phyloP scores from a whole-genome alignment of 2,113 vertebrate species.

The Danionella cerebrum region DNA sequence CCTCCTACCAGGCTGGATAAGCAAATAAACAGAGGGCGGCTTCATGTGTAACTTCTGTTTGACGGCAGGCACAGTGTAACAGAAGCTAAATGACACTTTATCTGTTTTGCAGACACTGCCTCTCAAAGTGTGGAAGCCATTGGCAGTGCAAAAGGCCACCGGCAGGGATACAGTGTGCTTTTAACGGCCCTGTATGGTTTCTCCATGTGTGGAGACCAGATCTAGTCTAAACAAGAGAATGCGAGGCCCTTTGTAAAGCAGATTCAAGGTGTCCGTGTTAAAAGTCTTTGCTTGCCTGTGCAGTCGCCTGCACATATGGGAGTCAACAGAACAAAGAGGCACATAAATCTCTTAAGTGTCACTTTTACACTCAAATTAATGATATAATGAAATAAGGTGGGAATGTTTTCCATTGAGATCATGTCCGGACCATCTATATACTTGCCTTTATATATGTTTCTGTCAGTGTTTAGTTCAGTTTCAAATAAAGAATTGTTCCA shows the following conservation, averaged over 20 bases:
- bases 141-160: slow-evolving; percentile 42
- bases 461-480: too few species aligned
- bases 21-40: slow-evolving; percentile 74
- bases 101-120: slow-evolving; percentile 78
- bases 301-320: slow-evolving; percentile 14
- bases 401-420: slow-evolving; percentile 23
- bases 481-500: too few species aligned
- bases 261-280: slow-evolving; percentile 22
- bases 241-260: slow-evolving; percentile 3
- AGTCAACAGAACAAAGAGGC: slow-evolving; percentile 24
- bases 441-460: too few species aligned
- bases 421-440: slow-evolving; percentile 3
- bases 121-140: slow-evolving; percentile 39
- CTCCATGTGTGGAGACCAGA: slow-evolving; percentile 63
- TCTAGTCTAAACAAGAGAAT: slow-evolving; percentile 24
- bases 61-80: slow-evolving; percentile 47
- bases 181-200: slow-evolving; percentile 77
- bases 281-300: slow-evolving; percentile 20
- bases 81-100: slow-evolving; percentile 58
- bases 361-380: slow-evolving; percentile 25
- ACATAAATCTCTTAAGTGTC: slow-evolving; percentile 37
- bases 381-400: not conserved
- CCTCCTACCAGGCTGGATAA: slow-evolving; percentile 64
- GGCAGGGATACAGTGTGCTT: slow-evolving; percentile 53
- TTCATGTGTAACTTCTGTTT: slow-evolving; percentile 51